Base-by-base conservation (phyloP, 2,888 invertebrate genomes). In the Seladonia tumulorum region DNA sequence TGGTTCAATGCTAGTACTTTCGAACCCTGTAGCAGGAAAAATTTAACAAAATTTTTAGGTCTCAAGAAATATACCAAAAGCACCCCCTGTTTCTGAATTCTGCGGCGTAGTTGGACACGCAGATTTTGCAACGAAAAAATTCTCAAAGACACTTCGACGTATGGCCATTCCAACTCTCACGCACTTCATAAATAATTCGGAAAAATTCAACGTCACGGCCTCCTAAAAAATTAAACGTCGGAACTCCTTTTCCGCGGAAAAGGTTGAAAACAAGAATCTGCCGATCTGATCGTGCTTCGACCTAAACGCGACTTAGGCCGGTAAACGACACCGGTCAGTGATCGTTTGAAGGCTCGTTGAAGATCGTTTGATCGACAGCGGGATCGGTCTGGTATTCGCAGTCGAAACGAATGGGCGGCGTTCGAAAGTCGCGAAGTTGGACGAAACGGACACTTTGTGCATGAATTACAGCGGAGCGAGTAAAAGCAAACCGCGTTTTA, bases 401-500 rank as follows among this genome's bases (percentile, higher is more conserved):
- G 25, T 63, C 25, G 60, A 60, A 60, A 60, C 60, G 60, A 16
- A 66, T 35, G n/a, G 66, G 7, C 2, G 18, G 35, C 66, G 35
- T 66, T 66, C 66, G 35, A 66, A 63, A 63, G 60, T 63, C 60
- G 60, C 60, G 60, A 63, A 63, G 60, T 63, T 63, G 60, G 60
- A 29, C 7, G 60, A 63, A 63, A 25, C 60, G 89, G 89, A 91
- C 91, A 91, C 94, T 94, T 94, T 94, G 94, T 94, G 94, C 94
- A 94, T 94, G 93, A 93, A 93, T 94, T 93, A 94, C 93, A 93
- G 93, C 93, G 92, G 25, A 89, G 85, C 90, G 92, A 93, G 92
- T 93, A 93, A 94, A 94, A 94, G 94, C 94, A 93, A 94, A 94
- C 94, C 94, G 93, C 93, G 94, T 94, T 94, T 94, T 92, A 94